Evolutionary conservation across 2,113 vertebrate species (phyloP).

Genomic region (Lophotis ruficrista): DNA sequence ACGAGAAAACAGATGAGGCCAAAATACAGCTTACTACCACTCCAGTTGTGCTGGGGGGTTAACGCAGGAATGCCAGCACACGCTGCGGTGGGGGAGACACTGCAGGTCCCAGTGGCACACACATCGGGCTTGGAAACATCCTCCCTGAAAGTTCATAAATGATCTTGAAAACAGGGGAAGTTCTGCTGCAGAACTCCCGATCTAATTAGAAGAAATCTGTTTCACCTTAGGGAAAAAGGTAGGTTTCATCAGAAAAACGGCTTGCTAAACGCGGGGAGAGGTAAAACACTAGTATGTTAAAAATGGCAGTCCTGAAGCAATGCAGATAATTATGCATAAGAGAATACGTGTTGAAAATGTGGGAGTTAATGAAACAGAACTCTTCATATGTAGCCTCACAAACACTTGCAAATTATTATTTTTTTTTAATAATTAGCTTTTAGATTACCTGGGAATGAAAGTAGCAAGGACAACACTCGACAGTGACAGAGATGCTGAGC

Average conservation of each 20-base stretch:
- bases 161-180: background rate
- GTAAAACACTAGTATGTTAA: conserved; percentile 31
- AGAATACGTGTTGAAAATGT: conserved; percentile 49
- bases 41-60: background rate
- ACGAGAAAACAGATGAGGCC: background rate
- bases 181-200: background rate
- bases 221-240: conserved; percentile 43
- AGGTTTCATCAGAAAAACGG: conserved; percentile 52
- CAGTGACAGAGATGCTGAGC: background rate
- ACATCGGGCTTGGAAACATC: background rate
- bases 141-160: background rate
- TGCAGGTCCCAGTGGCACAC: background rate
- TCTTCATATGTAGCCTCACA: conserved; percentile 23
- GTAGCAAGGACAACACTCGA: background rate
- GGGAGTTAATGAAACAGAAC: conserved; percentile 63
- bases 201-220: conserved; percentile 44
- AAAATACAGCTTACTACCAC: background rate
- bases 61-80: background rate
- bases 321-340: conserved; percentile 41
- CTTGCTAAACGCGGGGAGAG: background rate
- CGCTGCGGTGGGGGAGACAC: background rate
- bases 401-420: conserved; percentile 36
- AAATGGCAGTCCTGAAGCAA: conserved; percentile 33
- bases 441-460: conserved; percentile 59
- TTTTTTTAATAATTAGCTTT: conserved; percentile 55